Base-by-base conservation (phyloP, 2,797 vertebrate genomes). In the Sardinella longiceps region DNA sequence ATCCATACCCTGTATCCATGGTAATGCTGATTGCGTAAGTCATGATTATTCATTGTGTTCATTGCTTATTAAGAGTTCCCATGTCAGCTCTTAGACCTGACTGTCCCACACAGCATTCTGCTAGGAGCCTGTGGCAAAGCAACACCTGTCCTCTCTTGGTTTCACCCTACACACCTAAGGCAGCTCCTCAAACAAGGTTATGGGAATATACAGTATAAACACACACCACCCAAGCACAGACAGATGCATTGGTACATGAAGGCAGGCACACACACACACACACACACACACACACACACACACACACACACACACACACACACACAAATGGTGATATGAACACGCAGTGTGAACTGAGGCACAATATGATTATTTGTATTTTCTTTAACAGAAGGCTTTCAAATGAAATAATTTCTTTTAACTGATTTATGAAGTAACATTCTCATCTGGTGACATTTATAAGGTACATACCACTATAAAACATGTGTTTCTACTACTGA, bases 11-110 rank as follows among this genome's bases (percentile, higher is more conserved):
- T 80, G 93, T 94, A 90, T 88, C 93, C 93, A 94, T 93, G 94
- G 94, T 80, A 89, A 95, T 83, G 89, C 90, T 91, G 91, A 92
- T 93, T 93, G 92, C 92, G 90, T 94, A 92, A 93, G 91, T 94
- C 92, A 93, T 94, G 91, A 94, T 91, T 94, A 94, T 95, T 95
- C 93, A 94, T 94, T 90, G 91, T 87, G 88, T 90, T 46, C n/a
- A 82, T 88, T 1, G 89, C 86, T 89, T 93, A 92, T 94, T 93
- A 93, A 93, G 14, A 77, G 70, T 33, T 37, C 28, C 30, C 11
- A 37, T 33, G 37, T 77, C 70, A 77, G 70, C 37, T 39, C 18
- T 39, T 37, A 33, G 39, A 39, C 33, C 18, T 77, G 70, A 20
- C 33, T 33, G 70, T 77, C 37, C 70, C 70, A 39, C 7, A 39